Conservation (phyloP, 2,113 vertebrate genomes). For the Cyanistes caeruleus region DNA sequence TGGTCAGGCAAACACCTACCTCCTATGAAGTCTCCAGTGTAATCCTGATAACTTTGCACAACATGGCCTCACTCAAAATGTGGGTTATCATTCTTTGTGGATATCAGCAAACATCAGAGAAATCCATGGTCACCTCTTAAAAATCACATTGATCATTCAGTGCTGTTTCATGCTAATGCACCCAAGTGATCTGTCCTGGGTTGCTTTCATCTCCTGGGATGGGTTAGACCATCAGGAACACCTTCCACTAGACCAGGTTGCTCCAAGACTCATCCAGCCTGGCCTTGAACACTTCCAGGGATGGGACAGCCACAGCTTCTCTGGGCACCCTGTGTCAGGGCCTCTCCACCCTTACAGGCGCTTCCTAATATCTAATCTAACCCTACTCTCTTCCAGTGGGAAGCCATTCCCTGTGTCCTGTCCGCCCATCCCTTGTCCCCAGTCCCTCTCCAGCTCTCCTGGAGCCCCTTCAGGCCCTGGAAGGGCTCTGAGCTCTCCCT, state of each 20-base stretch:
- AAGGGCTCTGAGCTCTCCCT: neutral
- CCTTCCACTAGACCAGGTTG: neutral
- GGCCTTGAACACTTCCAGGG: neutral
- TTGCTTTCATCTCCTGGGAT: neutral
- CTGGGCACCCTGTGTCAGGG: neutral
- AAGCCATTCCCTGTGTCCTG: neutral
- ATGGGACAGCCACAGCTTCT: neutral
- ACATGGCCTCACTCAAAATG: neutral
- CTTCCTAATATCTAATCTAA: neutral
- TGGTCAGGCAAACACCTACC: neutral
- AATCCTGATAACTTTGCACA: neutral
- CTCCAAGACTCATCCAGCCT: neutral
- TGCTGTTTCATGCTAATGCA: neutral
- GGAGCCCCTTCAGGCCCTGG: neutral
- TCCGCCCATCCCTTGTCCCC: neutral
- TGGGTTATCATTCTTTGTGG: neutral
- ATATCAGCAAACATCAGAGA: neutral
- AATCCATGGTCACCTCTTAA: neutral
- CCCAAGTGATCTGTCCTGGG: neutral
- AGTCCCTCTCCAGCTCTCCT: neutral
- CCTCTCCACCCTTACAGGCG: neutral
- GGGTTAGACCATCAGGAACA: neutral
- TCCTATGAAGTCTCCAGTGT: neutral
- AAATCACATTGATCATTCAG: fast-evolving
- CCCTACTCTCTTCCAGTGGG: neutral